Evolutionary conservation across 1,140 invertebrate genomes (phyloP).

Genomic region (Helicorthomorpha holstii): DNA sequence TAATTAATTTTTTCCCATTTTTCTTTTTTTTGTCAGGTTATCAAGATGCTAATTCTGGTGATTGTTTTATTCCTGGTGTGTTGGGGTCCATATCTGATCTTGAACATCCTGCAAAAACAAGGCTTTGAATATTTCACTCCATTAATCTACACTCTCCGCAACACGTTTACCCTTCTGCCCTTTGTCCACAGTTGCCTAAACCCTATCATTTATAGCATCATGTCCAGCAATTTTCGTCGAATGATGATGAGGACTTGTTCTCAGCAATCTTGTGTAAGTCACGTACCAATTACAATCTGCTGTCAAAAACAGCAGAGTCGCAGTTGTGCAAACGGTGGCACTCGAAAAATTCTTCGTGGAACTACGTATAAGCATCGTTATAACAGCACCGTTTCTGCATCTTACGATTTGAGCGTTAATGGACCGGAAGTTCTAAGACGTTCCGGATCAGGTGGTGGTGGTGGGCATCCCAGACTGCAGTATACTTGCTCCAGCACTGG

Average conservation of each 20-base stretch:
- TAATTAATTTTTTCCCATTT: too few species aligned
- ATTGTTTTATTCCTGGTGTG: constrained; percentile 32
- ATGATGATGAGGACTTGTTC: constrained; percentile 19
- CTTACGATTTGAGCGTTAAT: not conserved
- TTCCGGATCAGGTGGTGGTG: not conserved
- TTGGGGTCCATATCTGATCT: constrained; percentile 31
- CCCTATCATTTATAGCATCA: constrained; percentile 36
- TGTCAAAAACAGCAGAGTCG: too few species aligned
- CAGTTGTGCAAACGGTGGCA: too few species aligned
- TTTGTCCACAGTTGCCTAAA: constrained; percentile 31
- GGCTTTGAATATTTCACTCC: constrained; percentile 13
- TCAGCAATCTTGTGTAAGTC: not conserved
- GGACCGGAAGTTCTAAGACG: not conserved
- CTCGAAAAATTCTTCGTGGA: too few species aligned
- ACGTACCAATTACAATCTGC: not conserved
- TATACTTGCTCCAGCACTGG: not conserved
- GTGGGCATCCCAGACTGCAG: not conserved
- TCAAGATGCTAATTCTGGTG: constrained; percentile 32
- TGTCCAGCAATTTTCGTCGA: constrained; percentile 32
- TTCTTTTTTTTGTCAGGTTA: constrained; percentile 22
- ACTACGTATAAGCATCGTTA: not conserved
- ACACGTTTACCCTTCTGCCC: constrained; percentile 19
- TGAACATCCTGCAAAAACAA: constrained; percentile 22
- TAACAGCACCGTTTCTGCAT: not conserved
- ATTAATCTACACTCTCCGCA: constrained; percentile 13